A percentile compares a stretch with the other conserved stretches of the same genome.
Conservation (phyloP, 2,888 invertebrate genomes). For the Pristionchus fissidentatus region DNA sequence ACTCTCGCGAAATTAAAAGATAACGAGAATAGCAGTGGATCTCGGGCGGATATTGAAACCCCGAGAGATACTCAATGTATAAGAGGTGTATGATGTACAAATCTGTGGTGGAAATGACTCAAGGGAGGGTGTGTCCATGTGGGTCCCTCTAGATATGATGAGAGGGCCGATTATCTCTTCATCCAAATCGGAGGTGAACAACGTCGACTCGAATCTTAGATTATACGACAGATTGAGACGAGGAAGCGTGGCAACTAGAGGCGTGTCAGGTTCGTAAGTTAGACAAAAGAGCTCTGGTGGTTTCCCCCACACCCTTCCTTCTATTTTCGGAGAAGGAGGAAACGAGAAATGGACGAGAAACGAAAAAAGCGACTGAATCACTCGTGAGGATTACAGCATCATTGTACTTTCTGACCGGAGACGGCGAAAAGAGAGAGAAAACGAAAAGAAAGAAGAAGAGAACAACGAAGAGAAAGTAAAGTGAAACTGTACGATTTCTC, state of each 20-base stretch:
- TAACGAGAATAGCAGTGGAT: neutral
- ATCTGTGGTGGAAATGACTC: neutral
- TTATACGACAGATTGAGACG: neutral
- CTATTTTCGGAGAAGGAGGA: slow-evolving; percentile 38
- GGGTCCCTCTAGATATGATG: neutral
- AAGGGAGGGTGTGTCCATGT: neutral
- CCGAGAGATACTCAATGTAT: neutral
- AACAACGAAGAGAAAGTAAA: slow-evolving; percentile 36
- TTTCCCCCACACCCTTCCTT: neutral
- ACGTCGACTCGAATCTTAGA: neutral
- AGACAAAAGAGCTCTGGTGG: slow-evolving; percentile 23
- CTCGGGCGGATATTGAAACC: neutral
- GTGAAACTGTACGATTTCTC: slow-evolving; percentile 47
- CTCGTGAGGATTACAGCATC: slow-evolving; percentile 46
- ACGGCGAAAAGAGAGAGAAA: neutral
- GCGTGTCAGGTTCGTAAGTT: slow-evolving; percentile 21
- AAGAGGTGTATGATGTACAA: neutral
- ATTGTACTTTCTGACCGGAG: slow-evolving; percentile 42
- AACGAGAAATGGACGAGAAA: neutral
- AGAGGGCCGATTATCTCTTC: neutral
- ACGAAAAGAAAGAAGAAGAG: slow-evolving; percentile 38
- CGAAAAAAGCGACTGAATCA: slow-evolving; percentile 36
- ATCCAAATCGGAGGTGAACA: neutral
- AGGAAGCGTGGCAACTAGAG: neutral
- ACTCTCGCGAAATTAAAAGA: neutral